Evolutionary conservation across 1,140 invertebrate species (phyloP), one percentile per base, ranked within the genome.

Genomic region (Drosophila littoralis): DNA sequence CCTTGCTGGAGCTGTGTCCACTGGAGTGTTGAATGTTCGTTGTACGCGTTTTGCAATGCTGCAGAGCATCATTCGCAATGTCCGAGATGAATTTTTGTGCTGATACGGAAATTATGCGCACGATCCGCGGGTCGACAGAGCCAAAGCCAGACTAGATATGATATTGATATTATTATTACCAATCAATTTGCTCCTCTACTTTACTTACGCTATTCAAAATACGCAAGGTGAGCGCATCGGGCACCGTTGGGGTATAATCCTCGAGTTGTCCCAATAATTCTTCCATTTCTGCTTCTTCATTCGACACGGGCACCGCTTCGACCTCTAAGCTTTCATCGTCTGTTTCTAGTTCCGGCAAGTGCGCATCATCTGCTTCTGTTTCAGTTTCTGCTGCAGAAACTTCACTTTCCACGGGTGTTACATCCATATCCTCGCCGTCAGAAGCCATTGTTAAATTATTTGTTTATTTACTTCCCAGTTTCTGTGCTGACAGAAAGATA

Each of bases 71-170:
- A 92, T 99, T 98, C 0, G 97, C 97, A 79, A 99, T 97, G 93
- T 99, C 98, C 0, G 98, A 98, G 33, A 99, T 96, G 90, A 99
- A 99, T 92, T 99, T 99, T 92, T 99, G 98, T 15, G 98, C 96
- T 5, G 98, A 97, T 43, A 99, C 92, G 0, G 98, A 98, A 59
- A 99, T 96, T 9, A 99, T 93, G 13, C 98, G 94, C 7, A 94
- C 92, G 83, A 98, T 95, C 88, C 98, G 94, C 4, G 97, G 97
- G 93, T 99, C 98, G 58, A 96, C 95, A 2, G 97, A 95, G 78
- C 98, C 96, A 93, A 99, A 98, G 6, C 98, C 98, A 85, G 97
- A 95, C 86, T 88, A n/a, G 0, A 33, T 28, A 32, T 12, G 6
- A 22, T 6, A 0, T 33, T 3, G 32, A 13, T 33, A 13, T 36